phyloP scores from a whole-genome alignment of 2,888 invertebrate species.

The Trimorus sp. region DNA sequence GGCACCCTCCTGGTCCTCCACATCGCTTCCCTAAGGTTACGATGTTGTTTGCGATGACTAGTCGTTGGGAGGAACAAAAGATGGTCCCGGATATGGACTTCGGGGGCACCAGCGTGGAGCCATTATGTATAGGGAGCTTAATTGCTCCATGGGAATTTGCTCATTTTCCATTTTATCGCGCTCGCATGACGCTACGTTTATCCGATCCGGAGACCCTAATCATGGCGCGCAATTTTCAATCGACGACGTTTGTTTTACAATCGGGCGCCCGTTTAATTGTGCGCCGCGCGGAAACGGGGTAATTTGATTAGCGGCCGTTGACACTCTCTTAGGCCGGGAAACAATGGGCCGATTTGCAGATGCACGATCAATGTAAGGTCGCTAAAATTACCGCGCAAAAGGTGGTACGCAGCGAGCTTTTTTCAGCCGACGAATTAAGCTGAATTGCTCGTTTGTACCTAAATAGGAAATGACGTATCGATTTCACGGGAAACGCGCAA shows the following conservation, averaged over 20 bases:
- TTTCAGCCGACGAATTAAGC: conserved; percentile 12
- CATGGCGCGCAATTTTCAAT: conserved; percentile 8
- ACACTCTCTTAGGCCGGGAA: not conserved
- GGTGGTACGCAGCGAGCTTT: not conserved
- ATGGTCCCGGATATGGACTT: conserved; percentile 62
- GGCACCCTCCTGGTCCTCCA: conserved; percentile 68
- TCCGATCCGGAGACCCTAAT: conserved; percentile 34
- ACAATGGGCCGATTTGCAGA: too few species aligned
- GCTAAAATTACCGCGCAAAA: not conserved
- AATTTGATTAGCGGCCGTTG: conserved; percentile 6
- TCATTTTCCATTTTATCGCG: conserved; percentile 77
- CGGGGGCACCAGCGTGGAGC: conserved; percentile 15
- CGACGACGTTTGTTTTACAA: conserved; percentile 7
- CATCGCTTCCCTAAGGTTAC: conserved; percentile 39
- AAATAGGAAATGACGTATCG: conserved; percentile 43
- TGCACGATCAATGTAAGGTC: too few species aligned
- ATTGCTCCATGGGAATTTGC: conserved; percentile 74
- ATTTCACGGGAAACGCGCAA: conserved; percentile 9
- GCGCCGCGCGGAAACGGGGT: not conserved
- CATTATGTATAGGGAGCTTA: conserved; percentile 66
- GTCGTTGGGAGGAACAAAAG: conserved; percentile 44
- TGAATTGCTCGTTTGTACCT: conserved; percentile 13
- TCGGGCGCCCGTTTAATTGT: conserved; percentile 11
- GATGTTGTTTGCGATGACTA: conserved; percentile 52
- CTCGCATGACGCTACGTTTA: conserved; percentile 54